A percentile compares a stretch with the other conserved stretches of the same genome.
phyloP scores from a whole-genome alignment of 2,113 vertebrate species.

The Catharus minimus region DNA sequence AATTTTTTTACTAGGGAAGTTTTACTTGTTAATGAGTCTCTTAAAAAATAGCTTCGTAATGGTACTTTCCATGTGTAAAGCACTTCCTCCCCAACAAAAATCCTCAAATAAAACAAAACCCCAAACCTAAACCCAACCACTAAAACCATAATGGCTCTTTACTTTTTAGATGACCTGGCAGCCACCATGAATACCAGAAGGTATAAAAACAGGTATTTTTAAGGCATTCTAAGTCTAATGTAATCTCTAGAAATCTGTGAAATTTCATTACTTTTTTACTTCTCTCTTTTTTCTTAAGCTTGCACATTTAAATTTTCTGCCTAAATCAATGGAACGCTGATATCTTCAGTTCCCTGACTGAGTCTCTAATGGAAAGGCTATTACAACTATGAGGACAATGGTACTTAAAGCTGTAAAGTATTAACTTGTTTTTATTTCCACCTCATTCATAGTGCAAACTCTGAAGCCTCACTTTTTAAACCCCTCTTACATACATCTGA shows the following conservation, averaged over 20 bases:
- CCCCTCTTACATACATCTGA: not conserved
- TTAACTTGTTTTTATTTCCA: conserved; percentile 60
- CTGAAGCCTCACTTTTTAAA: conserved; percentile 48
- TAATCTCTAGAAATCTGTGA: not conserved
- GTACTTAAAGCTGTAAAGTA: not conserved
- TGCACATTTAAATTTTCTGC: not conserved
- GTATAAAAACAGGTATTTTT: not conserved
- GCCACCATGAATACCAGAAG: not conserved
- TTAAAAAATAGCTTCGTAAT: not conserved
- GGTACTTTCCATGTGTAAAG: not conserved
- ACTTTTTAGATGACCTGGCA: not conserved
- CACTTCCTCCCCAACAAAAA: accelerated
- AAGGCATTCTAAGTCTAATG: not conserved
- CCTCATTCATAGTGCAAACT: conserved; percentile 24
- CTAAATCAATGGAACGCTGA: not conserved
- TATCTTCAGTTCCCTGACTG: not conserved
- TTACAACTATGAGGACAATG: not conserved
- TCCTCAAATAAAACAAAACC: not conserved
- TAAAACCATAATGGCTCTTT: not conserved
- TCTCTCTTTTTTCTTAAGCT: not conserved
- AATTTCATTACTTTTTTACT: not conserved
- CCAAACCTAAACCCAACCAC: not conserved
- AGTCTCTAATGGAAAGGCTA: not conserved
- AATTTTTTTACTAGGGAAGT: not conserved
- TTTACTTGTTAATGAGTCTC: not conserved